A percentile compares a stretch with the other conserved stretches of the same genome.
These are phyloP conservation scores for Hypotaenidia okinawae DNA, from an alignment of 2,797 vertebrate genomes.

Conservation along the genomic window DNA sequence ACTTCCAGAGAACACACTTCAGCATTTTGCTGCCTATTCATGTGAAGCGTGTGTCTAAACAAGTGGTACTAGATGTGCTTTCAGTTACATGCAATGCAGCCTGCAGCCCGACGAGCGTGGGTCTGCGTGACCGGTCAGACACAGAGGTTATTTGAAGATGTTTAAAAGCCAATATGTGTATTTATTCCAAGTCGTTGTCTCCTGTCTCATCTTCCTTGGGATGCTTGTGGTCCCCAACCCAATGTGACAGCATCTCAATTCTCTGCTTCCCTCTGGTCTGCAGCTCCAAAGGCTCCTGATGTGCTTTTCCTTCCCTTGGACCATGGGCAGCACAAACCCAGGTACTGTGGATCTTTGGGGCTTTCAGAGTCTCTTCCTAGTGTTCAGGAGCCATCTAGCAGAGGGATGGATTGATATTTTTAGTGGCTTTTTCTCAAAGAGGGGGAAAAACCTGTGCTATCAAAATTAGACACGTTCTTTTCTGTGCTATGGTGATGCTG, in stretches of 20 bases:
- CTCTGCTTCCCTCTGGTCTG: not conserved
- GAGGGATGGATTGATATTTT: not conserved
- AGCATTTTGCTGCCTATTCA: constrained; percentile 33
- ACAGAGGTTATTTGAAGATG: not conserved
- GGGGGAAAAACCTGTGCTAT: not conserved
- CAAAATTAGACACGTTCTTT: not conserved
- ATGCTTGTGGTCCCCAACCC: not conserved
- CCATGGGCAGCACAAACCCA: not conserved
- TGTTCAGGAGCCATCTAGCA: not conserved
- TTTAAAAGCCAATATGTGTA: not conserved
- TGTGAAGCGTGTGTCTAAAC: not conserved
- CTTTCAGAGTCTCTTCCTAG: constrained; percentile 4
- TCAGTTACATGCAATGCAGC: not conserved
- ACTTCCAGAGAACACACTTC: not conserved
- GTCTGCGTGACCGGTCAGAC: not conserved
- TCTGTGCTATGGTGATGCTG: not conserved
- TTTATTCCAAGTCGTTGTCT: constrained; percentile 9
- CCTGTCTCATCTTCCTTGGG: not conserved
- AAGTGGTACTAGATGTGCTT: constrained; percentile 22
- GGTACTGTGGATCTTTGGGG: not conserved
- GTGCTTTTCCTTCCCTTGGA: not conserved
- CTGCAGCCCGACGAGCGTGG: not conserved
- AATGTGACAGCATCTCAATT: not conserved
- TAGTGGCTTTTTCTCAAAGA: constrained; percentile 12
- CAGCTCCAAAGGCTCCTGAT: not conserved